Evolutionary conservation across 2,797 vertebrate species (phyloP), one percentile per base, ranked within the genome.

Genomic region (Etheostoma perlongum): DNA sequence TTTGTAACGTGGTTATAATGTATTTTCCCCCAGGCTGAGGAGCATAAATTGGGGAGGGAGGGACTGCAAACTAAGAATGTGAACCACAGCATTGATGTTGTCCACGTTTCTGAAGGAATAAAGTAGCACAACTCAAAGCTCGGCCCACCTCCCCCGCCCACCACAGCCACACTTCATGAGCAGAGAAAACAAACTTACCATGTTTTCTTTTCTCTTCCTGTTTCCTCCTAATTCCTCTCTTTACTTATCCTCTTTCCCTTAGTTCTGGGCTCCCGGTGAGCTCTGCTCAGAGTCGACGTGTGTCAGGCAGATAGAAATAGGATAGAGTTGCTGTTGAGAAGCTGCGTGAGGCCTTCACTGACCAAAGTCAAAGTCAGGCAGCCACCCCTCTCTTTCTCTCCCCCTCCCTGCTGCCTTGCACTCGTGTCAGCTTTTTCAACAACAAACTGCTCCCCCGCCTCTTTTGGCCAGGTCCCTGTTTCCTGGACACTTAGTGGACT

Each of bases 371-470:
- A 74, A 82, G 93, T 82, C 83, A 75, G 68, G 16, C 83, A 71
- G 76, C 75, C 71, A 64, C 46, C 81, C 65, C 77, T 78, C 40
- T 72, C 33, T 40, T 3, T 49, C 54, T 46, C 60, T 74, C 63
- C 58, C 58, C 68, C 76, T 72, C 74, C 60, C 76, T 11, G 53
- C 71, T 76, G 58, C 64, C 73, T 74, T 57, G 40, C 80, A 76
- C 77, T 68, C 94, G 90, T 93, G 95, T 97, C 96, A 97, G 94
- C 95, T 96, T 98, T 98, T 99, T 96, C 97, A 97, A 82, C 93
- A 93, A 95, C 90, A 94, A 92, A 95, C 85, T 40, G 23, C 68
- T 85, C 59, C 69, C 36, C 84, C 83, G 74, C 87, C 90, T 83
- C 84, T 59, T 76, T 69, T 87, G 92, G 96, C 96, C 93, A 93